Evolutionary conservation across 2,113 vertebrate genomes (phyloP).

Genomic region (Clarias magur): DNA sequence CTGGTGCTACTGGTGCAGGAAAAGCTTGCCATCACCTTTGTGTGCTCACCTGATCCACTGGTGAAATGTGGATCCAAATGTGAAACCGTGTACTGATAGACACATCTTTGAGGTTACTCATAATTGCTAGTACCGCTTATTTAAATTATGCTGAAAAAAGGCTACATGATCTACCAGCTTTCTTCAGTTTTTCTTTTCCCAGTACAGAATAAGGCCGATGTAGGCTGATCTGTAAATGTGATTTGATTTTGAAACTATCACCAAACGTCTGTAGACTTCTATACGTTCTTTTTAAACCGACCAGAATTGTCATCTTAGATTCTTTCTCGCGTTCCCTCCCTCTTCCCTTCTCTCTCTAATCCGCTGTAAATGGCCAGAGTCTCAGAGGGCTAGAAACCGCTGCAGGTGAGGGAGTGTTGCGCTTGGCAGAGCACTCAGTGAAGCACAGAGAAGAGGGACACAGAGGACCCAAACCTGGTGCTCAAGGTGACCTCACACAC

Average conservation of each 20-base stretch:
- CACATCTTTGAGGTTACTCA: background rate
- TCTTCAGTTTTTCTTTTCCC: background rate
- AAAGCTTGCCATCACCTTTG: conserved; percentile 39
- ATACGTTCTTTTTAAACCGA: background rate
- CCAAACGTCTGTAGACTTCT: conserved; percentile 1
- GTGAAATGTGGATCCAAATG: conserved; percentile 7
- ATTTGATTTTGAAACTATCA: conserved; percentile 20
- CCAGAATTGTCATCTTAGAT: conserved; percentile 3
- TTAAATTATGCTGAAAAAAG: background rate
- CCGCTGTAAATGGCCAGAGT: conserved; percentile 73
- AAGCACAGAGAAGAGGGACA: conserved; percentile 67
- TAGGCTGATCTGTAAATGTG: background rate
- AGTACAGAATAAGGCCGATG: no score
- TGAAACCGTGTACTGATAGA: background rate
- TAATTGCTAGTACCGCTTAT: background rate
- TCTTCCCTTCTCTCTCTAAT: conserved; percentile 67
- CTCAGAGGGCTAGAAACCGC: conserved; percentile 74
- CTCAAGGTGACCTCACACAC: conserved; percentile 72
- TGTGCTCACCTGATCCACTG: conserved; percentile 52
- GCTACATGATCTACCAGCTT: background rate
- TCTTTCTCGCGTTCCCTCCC: conserved; percentile 31
- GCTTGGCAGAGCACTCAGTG: conserved; percentile 75
- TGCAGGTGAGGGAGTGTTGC: conserved; percentile 71
- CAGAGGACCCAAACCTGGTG: conserved; percentile 60
- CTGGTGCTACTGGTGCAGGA: conserved; percentile 45